Evolutionary conservation across 2,888 invertebrate genomes (phyloP), one percentile per base, ranked within the genome.

Genomic region (Epinotia bilunana): DNA sequence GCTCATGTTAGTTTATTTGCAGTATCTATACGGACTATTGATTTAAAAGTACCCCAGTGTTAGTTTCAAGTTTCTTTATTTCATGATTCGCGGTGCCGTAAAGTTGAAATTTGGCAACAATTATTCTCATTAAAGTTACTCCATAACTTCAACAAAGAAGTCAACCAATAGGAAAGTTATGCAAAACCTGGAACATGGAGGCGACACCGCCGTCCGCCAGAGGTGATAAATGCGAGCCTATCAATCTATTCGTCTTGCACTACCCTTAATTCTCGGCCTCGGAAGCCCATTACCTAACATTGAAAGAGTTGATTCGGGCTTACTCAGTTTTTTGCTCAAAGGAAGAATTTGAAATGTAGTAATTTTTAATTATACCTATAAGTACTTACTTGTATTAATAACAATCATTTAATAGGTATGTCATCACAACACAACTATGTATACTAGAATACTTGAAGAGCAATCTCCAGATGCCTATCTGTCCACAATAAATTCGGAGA

Each of bases 291-390:
- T 55, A 28, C 23, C 23, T 28, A 68, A 39, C 57, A 57, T 60
- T 58, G 69, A 60, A 69, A 60, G 46, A 69, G 69, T 46, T 33
- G 39, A 46, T 13, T 13, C 46, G 12, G 58, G 58, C 69, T 69
- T 69, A 60, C 60, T 69, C 69, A 69, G 46, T 69, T 69, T 69
- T 69, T 69, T 68, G 68, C 58, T n/a, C 43, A 28, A 60, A 69
- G 23, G 43, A 69, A 58, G 58, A 43, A 58, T 69, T 39, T 3
- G 43, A n/a, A 68, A 60, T 69, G 23, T 46, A 65, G n/a, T n/a
- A n/a, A n/a, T n/a, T n/a, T n/a, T n/a, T n/a, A n/a, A n/a, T n/a
- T n/a, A n/a, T n/a, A n/a, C n/a, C n/a, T n/a, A n/a, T n/a, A n/a
- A n/a, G 20, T 20, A 20, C 39, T 1, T 39, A 39, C 39, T 39